Conservation (phyloP, 2,113 vertebrate genomes). For the Prionailurus bengalensis region DNA sequence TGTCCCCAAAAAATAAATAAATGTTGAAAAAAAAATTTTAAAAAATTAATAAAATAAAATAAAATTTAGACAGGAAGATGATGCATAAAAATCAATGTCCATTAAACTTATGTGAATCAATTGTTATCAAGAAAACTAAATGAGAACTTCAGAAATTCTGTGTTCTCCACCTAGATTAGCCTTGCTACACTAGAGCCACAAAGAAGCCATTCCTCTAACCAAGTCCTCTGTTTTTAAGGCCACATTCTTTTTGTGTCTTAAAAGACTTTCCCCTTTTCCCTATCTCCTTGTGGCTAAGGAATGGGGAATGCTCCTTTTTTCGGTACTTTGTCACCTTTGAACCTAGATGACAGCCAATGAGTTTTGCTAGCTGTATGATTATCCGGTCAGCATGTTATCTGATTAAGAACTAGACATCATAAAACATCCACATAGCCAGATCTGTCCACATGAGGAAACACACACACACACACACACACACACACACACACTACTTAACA, state of each 20-base stretch:
- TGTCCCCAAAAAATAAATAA: too few relatives aligned
- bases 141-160: not conserved
- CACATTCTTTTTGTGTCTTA: not conserved
- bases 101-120: not conserved
- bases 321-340: not conserved
- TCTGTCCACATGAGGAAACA: not conserved
- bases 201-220: not conserved
- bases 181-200: not conserved
- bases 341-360: not conserved
- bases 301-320: not conserved
- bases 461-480: not conserved
- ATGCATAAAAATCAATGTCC: not conserved
- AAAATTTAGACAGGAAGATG: not conserved
- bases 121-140: constrained; percentile 26
- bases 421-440: not conserved
- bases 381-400: not conserved
- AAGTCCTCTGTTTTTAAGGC: not conserved
- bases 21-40: too few relatives aligned
- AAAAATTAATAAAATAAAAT: not conserved
- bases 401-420: not conserved
- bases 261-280: not conserved
- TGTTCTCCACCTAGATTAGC: not conserved
- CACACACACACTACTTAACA: not conserved
- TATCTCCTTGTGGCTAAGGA: not conserved
- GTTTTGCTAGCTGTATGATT: not conserved